A percentile compares a stretch with the other conserved stretches of the same genome.
These are phyloP conservation scores for Pseudomyrmex pallidus DNA, from an alignment of 1,140 invertebrate genomes.

Conservation along the genomic window DNA sequence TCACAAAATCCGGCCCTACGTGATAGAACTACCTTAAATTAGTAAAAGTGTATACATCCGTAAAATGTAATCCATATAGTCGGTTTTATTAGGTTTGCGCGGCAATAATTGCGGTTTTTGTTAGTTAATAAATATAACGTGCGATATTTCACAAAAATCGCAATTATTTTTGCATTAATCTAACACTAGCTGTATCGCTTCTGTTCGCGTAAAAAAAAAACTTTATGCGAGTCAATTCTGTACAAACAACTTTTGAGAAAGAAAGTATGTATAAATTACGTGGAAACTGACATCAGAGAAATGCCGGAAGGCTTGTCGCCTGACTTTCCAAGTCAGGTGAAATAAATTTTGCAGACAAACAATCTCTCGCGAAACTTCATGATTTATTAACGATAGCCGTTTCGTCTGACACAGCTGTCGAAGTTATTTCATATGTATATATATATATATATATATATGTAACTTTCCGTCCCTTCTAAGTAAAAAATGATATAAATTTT, in stretches of 20 bases:
- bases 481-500: too few relatives aligned
- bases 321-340: not conserved
- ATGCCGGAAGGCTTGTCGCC: not conserved
- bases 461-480: too few relatives aligned
- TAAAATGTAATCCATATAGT: too few relatives aligned
- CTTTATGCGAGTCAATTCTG: not conserved
- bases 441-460: too few relatives aligned
- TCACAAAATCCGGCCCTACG: too few relatives aligned
- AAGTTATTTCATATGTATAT: not conserved
- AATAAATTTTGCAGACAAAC: conserved; percentile 24
- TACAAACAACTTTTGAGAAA: not conserved
- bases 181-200: not conserved
- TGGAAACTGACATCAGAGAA: not conserved
- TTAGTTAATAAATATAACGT: not conserved
- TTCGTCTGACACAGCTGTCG: not conserved
- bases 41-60: too few relatives aligned
- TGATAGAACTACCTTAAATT: too few relatives aligned
- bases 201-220: not conserved
- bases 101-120: too few relatives aligned
- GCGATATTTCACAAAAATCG: not conserved
- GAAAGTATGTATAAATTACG: not conserved
- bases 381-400: not conserved
- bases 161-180: not conserved
- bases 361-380: not conserved
- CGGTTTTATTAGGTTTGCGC: too few relatives aligned